phyloP scores from a whole-genome alignment of 2,888 invertebrate genomes.

The Anaspis maculata region DNA sequence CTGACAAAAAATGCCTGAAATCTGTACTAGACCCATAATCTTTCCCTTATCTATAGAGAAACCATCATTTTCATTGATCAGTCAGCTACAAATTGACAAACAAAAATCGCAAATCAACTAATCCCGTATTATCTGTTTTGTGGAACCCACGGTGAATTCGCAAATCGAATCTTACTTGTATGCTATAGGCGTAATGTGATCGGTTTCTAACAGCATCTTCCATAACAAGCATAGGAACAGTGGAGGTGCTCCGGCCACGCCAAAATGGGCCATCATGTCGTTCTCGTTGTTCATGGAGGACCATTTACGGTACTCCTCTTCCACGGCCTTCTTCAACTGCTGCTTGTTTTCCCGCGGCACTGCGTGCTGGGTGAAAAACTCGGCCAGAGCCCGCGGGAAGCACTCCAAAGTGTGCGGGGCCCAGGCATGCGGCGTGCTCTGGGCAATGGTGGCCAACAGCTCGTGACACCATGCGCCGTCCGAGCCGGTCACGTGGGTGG shows the following conservation, averaged over 20 bases:
- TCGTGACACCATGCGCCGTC: slow-evolving; percentile 86
- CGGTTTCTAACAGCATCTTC: slow-evolving; percentile 93
- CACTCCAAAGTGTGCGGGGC: slow-evolving; percentile 86
- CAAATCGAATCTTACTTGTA: slow-evolving; percentile 71
- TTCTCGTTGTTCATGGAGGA: slow-evolving; percentile 95
- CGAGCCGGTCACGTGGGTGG: slow-evolving; percentile 88
- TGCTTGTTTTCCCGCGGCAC: slow-evolving; percentile 85
- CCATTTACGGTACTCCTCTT: slow-evolving; percentile 95
- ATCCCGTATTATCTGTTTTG: too few species aligned
- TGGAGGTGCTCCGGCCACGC: slow-evolving; percentile 84
- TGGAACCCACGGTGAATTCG: too few species aligned
- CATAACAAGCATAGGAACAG: slow-evolving; percentile 87
- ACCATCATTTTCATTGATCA: too few species aligned
- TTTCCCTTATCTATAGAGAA: too few species aligned
- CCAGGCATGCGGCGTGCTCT: slow-evolving; percentile 94
- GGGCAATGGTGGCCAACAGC: slow-evolving; percentile 79
- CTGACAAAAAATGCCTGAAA: too few species aligned
- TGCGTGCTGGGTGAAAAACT: slow-evolving; percentile 82
- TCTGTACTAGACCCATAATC: too few species aligned
- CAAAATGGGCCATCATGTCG: slow-evolving; percentile 92
- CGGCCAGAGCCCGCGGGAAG: slow-evolving; percentile 82
- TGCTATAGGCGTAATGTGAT: slow-evolving; percentile 88
- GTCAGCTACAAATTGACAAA: too few species aligned
- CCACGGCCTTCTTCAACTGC: slow-evolving; percentile 83
- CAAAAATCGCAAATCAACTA: too few species aligned